Percentiles rank a stretch among this genome's conserved stretches.
Conservation (phyloP, 1,140 invertebrate species). For the Drosophila pachea region DNA sequence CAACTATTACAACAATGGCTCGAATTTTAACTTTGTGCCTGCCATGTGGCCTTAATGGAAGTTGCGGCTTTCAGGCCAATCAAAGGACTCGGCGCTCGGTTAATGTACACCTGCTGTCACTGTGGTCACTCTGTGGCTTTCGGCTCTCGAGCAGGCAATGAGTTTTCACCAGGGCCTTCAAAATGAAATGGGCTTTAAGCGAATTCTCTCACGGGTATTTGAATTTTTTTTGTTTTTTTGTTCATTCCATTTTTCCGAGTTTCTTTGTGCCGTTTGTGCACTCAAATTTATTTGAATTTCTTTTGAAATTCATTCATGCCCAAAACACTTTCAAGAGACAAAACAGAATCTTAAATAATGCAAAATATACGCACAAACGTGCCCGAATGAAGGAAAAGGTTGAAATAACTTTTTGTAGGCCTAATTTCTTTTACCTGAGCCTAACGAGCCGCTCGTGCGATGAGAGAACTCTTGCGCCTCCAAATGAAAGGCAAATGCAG, state of each 20-base stretch:
- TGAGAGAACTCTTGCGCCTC: conserved; percentile 46
- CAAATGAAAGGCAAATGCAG: conserved; percentile 31
- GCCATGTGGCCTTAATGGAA: background rate
- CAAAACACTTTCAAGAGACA: conserved; percentile 3
- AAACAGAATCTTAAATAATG: conserved; percentile 37
- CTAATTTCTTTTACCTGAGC: conserved; percentile 32
- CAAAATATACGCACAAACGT: conserved; percentile 20
- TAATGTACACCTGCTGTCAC: too few relatives aligned
- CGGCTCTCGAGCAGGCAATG: too few relatives aligned
- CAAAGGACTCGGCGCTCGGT: too few relatives aligned
- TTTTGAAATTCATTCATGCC: conserved; percentile 5
- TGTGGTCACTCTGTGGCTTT: too few relatives aligned
- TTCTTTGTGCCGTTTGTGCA: background rate
- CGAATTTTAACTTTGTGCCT: conserved; percentile 7
- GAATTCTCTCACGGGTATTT: too few relatives aligned
- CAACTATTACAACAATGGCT: too few relatives aligned
- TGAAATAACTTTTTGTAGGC: conserved; percentile 42
- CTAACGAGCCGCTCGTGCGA: conserved; percentile 50
- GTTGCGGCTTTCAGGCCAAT: background rate
- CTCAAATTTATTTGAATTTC: conserved; percentile 18
- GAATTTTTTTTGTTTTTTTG: background rate
- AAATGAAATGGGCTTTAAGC: too few relatives aligned
- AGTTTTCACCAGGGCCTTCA: too few relatives aligned
- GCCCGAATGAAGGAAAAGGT: conserved; percentile 38
- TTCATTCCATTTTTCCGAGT: background rate